Conservation (phyloP, 2,797 vertebrate genomes). For the Petrocephalus sullivani region DNA sequence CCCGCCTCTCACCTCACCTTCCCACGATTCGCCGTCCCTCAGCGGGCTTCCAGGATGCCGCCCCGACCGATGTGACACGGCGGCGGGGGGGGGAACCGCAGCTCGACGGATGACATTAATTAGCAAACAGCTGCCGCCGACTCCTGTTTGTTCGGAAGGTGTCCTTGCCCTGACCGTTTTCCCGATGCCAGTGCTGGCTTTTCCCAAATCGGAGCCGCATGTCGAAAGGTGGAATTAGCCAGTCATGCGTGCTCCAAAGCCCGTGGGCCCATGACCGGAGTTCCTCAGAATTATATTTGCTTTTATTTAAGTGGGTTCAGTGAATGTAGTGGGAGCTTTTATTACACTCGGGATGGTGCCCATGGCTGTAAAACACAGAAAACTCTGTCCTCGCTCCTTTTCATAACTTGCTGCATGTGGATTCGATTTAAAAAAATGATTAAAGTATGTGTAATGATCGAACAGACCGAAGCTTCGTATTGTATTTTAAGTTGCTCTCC, state of each 20-base stretch:
- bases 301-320: not conserved
- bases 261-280: not conserved
- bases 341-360: not conserved
- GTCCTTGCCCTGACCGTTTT: not conserved
- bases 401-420: not conserved
- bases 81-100: not conserved
- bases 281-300: not conserved
- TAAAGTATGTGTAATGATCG: not conserved
- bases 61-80: not conserved
- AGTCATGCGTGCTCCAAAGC: not conserved
- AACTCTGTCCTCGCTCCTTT: not conserved
- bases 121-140: not conserved
- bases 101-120: not conserved
- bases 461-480: not conserved
- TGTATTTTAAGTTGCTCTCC: not conserved
- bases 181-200: not conserved
- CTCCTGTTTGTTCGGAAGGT: not conserved
- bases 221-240: not conserved
- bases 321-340: not conserved
- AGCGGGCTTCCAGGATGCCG: not conserved
- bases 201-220: not conserved
- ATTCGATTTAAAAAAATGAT: not conserved
- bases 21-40: not conserved
- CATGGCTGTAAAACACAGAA: not conserved
- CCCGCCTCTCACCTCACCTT: not conserved